A percentile compares a stretch with the other conserved stretches of the same genome.
phyloP scores from a whole-genome alignment of 37 sponge, comb jelly and placozoan genomes.

The Chondrilla cf. caribensis region DNA sequence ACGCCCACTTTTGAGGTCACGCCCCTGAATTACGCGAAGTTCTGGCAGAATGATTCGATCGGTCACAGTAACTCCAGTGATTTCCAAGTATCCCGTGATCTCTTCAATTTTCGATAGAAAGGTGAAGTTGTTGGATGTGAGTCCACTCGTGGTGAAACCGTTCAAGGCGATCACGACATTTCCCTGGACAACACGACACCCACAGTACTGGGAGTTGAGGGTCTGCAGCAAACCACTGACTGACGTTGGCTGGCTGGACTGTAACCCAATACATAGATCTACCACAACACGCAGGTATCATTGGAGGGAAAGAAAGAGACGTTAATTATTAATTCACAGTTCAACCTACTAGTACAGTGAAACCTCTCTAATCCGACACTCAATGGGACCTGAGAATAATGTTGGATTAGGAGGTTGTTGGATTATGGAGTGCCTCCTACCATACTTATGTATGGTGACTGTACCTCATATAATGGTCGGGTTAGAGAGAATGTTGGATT shows the following conservation, averaged over 20 bases:
- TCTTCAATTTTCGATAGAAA: not conserved
- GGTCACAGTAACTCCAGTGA: not conserved
- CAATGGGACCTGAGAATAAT: too few relatives aligned
- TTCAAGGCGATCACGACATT: not conserved
- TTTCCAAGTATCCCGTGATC: constrained; percentile 11
- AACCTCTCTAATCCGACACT: too few relatives aligned
- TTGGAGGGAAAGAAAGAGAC: too few relatives aligned
- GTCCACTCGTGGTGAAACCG: not conserved
- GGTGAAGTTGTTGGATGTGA: not conserved
- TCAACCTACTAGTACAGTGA: too few relatives aligned
- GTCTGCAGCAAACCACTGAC: not conserved
- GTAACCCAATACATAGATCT: not conserved
- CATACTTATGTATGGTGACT: too few relatives aligned
- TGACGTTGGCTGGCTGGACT: not conserved
- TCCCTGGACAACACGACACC: not conserved
- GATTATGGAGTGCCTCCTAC: too few relatives aligned
- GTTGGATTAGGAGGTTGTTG: too few relatives aligned
- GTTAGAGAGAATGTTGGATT: too few relatives aligned
- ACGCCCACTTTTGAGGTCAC: not conserved
- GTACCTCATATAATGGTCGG: too few relatives aligned
- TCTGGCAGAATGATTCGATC: not conserved
- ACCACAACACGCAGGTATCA: too few relatives aligned
- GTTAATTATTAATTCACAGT: too few relatives aligned
- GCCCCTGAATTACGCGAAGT: constrained; percentile 9
- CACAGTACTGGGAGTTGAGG: not conserved